Conservation (phyloP, 92 coral and sea anemone species). For the Epizoanthus fatuus region DNA sequence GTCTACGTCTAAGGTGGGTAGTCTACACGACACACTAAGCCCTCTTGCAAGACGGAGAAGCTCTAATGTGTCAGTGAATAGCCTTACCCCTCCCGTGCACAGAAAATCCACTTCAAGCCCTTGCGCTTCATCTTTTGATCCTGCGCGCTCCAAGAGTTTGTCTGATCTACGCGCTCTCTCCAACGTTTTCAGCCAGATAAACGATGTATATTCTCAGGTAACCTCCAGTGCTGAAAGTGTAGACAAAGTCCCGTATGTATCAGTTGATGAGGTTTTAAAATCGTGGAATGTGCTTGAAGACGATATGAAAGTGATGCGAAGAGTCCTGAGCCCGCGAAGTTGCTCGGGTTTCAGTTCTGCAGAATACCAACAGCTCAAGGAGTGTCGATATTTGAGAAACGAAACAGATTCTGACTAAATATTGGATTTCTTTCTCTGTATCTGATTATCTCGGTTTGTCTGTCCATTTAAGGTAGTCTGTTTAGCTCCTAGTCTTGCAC, state of each 20-base stretch:
- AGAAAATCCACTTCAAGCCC: background rate
- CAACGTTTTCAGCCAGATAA: background rate
- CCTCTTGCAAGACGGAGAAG: no score
- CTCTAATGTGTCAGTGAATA: no score
- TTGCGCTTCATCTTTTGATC: background rate
- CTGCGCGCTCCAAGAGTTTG: background rate
- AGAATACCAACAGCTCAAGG: no score
- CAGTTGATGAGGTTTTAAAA: slow-evolving; percentile 3
- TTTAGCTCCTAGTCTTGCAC: no score
- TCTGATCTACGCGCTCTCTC: slow-evolving; percentile 1
- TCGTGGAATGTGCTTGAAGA: slow-evolving; percentile 8
- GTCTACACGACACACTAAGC: no score
- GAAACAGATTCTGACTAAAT: no score
- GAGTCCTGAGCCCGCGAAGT: slow-evolving; percentile 5
- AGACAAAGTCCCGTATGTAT: background rate
- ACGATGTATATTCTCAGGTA: background rate
- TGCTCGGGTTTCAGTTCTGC: background rate
- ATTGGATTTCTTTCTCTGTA: no score
- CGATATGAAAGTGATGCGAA: slow-evolving; percentile 2
- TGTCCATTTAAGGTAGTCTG: no score
- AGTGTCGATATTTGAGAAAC: no score
- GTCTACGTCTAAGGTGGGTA: no score
- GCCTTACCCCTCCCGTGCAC: slow-evolving; percentile 13
- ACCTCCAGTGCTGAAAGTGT: background rate
- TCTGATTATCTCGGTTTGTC: no score